Evolutionary conservation across 2,888 invertebrate genomes (phyloP).

Genomic region (Hirtodrosophila histrioides): DNA sequence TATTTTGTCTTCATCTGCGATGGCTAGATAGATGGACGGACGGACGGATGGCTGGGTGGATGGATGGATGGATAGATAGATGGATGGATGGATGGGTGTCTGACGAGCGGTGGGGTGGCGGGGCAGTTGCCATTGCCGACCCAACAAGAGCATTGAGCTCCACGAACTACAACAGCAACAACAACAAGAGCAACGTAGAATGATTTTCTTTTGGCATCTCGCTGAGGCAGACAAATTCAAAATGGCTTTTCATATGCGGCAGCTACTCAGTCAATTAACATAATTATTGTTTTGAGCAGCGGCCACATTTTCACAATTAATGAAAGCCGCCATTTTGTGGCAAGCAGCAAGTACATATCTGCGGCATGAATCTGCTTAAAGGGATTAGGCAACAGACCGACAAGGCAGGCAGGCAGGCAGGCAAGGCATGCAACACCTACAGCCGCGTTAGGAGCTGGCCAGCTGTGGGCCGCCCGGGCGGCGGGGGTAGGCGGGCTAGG

Average conservation of each 20-base stretch:
- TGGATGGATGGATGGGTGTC: slow-evolving; percentile 22
- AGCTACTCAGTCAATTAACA: slow-evolving; percentile 69
- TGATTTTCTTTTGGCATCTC: slow-evolving; percentile 46
- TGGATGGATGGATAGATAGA: neutral
- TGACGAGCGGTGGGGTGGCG: slow-evolving; percentile 32
- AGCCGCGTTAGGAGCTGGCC: too few species aligned
- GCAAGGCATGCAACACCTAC: slow-evolving; percentile 35
- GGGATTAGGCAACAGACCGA: slow-evolving; percentile 49
- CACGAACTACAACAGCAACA: slow-evolving; percentile 2
- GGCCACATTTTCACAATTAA: slow-evolving; percentile 68
- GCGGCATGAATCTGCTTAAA: slow-evolving; percentile 33
- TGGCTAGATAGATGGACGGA: slow-evolving; percentile 12
- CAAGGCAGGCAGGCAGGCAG: neutral
- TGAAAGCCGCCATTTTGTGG: slow-evolving; percentile 70
- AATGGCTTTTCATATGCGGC: slow-evolving; percentile 59
- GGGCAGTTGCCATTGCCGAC: slow-evolving; percentile 5
- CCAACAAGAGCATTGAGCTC: slow-evolving; percentile 3
- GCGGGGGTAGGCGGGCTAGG: neutral
- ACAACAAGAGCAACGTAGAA: slow-evolving; percentile 20
- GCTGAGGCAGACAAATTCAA: slow-evolving; percentile 52
- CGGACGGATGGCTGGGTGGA: slow-evolving; percentile 16
- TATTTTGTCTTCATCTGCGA: slow-evolving; percentile 66
- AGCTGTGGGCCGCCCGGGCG: too few species aligned
- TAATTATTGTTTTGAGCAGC: slow-evolving; percentile 62
- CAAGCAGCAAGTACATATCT: slow-evolving; percentile 2